Evolutionary conservation across 1,140 invertebrate species (phyloP).

Genomic region (Hydropsyche tenuis): DNA sequence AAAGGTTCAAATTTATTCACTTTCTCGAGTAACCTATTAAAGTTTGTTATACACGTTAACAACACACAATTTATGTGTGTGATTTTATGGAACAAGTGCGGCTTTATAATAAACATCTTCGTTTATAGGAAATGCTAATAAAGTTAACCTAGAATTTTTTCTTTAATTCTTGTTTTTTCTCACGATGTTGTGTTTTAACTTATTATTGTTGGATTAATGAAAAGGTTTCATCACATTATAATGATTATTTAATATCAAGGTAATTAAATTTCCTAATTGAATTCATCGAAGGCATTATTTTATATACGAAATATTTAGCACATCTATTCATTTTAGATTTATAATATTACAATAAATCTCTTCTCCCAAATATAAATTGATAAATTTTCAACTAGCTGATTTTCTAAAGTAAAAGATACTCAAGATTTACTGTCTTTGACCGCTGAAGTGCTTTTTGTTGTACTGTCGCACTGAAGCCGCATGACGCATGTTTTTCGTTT

Average conservation of each 20-base stretch:
- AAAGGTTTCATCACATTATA: neutral
- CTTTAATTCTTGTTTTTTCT: neutral
- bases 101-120: neutral
- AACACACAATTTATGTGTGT: neutral
- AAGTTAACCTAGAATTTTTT: constrained; percentile 13
- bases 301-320: too few relatives aligned
- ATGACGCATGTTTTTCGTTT: constrained; percentile 20
- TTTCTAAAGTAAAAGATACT: neutral
- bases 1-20: neutral
- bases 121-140: constrained; percentile 3
- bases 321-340: too few relatives aligned
- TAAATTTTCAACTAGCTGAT: neutral
- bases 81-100: neutral
- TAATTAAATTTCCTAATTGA: neutral
- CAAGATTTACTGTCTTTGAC: constrained; percentile 27
- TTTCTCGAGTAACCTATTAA: constrained; percentile 8
- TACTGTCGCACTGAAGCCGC: constrained; percentile 20
- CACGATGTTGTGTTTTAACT: neutral
- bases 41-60: neutral
- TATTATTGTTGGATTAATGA: constrained; percentile 4
- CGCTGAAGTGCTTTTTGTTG: constrained; percentile 34
- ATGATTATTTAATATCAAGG: constrained; percentile 13
- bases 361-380: too few relatives aligned
- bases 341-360: too few relatives aligned
- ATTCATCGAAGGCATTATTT: neutral